phyloP scores from a whole-genome alignment of 2,797 vertebrate genomes.

The Smutsia gigantea region DNA sequence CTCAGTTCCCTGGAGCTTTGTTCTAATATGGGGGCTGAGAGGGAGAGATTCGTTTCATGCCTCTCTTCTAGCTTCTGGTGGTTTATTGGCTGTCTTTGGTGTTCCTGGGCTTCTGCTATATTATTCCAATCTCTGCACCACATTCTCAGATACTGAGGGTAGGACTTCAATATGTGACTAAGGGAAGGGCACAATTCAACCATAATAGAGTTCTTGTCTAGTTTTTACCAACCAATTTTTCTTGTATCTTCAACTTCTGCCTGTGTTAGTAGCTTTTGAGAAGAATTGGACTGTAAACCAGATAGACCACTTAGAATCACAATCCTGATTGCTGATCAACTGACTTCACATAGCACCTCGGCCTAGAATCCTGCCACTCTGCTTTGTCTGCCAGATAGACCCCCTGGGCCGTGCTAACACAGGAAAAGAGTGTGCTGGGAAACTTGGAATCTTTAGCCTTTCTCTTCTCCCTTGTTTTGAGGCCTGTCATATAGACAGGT shows the following conservation, averaged over 20 bases:
- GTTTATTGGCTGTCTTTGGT: neutral
- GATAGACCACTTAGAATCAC: neutral
- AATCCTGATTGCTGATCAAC: neutral
- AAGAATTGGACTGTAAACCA: neutral
- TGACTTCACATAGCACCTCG: neutral
- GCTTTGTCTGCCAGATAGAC: neutral
- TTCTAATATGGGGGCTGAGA: neutral
- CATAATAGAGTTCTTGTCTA: neutral
- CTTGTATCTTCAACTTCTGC: neutral
- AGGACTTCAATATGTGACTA: neutral
- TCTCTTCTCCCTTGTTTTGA: neutral
- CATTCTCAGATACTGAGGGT: neutral
- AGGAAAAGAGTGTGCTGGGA: neutral
- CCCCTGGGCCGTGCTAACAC: neutral
- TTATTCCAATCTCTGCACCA: neutral
- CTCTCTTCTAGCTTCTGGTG: neutral
- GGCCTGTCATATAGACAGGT: too few relatives aligned
- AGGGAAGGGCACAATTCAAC: neutral
- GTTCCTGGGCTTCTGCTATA: neutral
- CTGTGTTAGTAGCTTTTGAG: neutral
- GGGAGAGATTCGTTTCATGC: neutral
- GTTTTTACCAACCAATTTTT: neutral
- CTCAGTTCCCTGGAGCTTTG: neutral
- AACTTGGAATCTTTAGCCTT: neutral
- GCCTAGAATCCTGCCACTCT: neutral